Percentiles rank a stretch among this genome's conserved stretches.
phyloP scores from a whole-genome alignment of 2,797 vertebrate genomes.

The Sebastes steindachneri region DNA sequence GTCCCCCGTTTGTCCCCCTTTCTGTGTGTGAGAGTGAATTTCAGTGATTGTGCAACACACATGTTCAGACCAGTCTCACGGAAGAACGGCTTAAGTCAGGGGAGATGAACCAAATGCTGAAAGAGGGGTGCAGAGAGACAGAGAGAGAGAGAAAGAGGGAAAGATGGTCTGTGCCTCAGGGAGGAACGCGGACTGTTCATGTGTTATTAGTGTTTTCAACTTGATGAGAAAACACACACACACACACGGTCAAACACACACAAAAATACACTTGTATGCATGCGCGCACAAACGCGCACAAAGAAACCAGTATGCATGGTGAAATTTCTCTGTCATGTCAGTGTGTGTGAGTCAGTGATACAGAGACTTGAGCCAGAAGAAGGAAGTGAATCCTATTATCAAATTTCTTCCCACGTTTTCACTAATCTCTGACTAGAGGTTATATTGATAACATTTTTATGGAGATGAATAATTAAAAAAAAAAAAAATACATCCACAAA shows the following conservation, averaged over 20 bases:
- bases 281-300: background rate
- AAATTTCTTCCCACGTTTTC: background rate
- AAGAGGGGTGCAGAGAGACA: background rate
- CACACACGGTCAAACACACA: background rate
- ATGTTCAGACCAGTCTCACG: conserved; percentile 63
- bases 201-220: conserved; percentile 16
- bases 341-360: background rate
- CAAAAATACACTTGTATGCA: background rate
- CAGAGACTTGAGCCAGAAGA: background rate
- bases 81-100: conserved; percentile 60
- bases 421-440: background rate
- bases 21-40: conserved; percentile 16
- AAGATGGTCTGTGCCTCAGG: conserved; percentile 25
- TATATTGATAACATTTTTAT: too few species aligned
- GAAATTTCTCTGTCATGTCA: background rate
- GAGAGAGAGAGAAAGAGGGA: background rate
- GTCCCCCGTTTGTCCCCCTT: conserved; percentile 8
- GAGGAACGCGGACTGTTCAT: conserved; percentile 11
- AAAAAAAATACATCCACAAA: too few species aligned
- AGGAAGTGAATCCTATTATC: background rate
- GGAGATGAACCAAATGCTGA: conserved; percentile 45
- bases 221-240: conserved; percentile 16
- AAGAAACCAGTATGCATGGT: background rate
- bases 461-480: too few species aligned
- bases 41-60: conserved; percentile 42